Conservation (phyloP, 2,888 invertebrate genomes). For the Platynereis dumerilii region DNA sequence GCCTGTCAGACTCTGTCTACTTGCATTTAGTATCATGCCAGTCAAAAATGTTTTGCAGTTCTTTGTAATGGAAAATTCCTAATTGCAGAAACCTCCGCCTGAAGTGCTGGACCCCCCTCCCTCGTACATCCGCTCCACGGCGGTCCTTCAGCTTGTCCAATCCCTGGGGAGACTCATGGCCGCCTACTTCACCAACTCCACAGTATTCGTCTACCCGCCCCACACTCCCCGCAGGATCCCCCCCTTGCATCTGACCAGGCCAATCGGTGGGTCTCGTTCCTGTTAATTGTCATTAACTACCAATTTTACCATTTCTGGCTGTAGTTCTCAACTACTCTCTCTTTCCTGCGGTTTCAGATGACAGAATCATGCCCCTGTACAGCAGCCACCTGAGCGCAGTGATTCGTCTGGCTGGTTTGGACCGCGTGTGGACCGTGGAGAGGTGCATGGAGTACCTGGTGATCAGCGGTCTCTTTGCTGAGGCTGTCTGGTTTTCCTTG, state of each 20-base stretch:
- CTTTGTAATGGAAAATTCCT: too few relatives aligned
- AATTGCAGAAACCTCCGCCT: too few relatives aligned
- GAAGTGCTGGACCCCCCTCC: slow-evolving; percentile 5
- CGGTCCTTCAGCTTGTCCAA: slow-evolving; percentile 31
- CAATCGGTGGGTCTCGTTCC: slow-evolving; percentile 18
- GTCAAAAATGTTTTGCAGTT: too few relatives aligned
- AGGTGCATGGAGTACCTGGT: slow-evolving; percentile 56
- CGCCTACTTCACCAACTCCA: slow-evolving; percentile 58
- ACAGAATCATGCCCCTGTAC: slow-evolving; percentile 26
- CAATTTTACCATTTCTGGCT: too few relatives aligned
- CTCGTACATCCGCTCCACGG: slow-evolving; percentile 11
- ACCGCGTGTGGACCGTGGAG: slow-evolving; percentile 54
- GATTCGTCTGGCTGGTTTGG: slow-evolving; percentile 47
- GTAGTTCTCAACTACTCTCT: too few relatives aligned
- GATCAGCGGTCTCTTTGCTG: slow-evolving; percentile 55
- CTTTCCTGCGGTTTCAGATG: slow-evolving; percentile 9
- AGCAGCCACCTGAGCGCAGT: slow-evolving; percentile 28
- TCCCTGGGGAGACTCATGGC: slow-evolving; percentile 60
- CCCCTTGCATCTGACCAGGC: slow-evolving; percentile 36
- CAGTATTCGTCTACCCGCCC: slow-evolving; percentile 58
- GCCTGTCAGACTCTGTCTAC: too few relatives aligned
- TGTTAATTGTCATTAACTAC: too few relatives aligned
- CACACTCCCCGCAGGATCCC: slow-evolving; percentile 56
- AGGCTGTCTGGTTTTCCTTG: slow-evolving; percentile 59
- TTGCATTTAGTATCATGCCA: too few relatives aligned